Conservation (phyloP, 2,888 invertebrate species). For the Paralinhomoeus sp. region DNA sequence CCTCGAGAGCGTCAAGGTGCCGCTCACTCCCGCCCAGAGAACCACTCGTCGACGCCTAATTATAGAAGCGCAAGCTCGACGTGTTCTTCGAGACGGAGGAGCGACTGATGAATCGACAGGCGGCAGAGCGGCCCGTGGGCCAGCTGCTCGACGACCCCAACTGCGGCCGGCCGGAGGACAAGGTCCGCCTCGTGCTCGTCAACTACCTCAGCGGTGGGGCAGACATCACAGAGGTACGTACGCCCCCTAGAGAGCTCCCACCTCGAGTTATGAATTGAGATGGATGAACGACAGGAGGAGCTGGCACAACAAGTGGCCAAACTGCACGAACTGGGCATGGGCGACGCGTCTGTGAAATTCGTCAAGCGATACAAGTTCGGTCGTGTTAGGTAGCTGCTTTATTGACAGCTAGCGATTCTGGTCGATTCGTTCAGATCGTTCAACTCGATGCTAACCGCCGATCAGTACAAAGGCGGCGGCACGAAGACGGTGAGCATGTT, state of each 20-base stretch:
- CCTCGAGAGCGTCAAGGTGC: constrained; percentile 38
- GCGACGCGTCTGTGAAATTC: constrained; percentile 59
- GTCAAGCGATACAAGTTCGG: constrained; percentile 72
- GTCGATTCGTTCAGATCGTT: too few relatives aligned
- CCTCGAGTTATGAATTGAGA: too few relatives aligned
- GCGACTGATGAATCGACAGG: constrained; percentile 55
- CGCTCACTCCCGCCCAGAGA: too few relatives aligned
- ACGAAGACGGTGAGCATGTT: constrained; percentile 91
- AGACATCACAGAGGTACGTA: background rate
- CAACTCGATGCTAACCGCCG: constrained; percentile 29
- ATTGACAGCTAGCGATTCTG: too few relatives aligned
- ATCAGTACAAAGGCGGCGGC: constrained; percentile 50
- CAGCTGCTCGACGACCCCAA: constrained; percentile 65
- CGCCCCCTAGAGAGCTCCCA: too few relatives aligned
- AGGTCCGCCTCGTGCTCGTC: constrained; percentile 71
- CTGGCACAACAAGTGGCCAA: constrained; percentile 59
- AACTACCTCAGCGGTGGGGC: constrained; percentile 32
- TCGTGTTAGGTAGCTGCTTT: background rate
- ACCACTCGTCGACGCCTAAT: background rate
- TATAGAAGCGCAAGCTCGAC: constrained; percentile 59
- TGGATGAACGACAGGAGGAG: too few relatives aligned
- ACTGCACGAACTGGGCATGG: constrained; percentile 54
- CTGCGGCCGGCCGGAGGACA: constrained; percentile 61
- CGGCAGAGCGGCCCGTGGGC: constrained; percentile 51
- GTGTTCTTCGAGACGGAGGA: constrained; percentile 93